Conservation (phyloP, 2,113 vertebrate genomes). For the Stomatorhinus ivindoensis region DNA sequence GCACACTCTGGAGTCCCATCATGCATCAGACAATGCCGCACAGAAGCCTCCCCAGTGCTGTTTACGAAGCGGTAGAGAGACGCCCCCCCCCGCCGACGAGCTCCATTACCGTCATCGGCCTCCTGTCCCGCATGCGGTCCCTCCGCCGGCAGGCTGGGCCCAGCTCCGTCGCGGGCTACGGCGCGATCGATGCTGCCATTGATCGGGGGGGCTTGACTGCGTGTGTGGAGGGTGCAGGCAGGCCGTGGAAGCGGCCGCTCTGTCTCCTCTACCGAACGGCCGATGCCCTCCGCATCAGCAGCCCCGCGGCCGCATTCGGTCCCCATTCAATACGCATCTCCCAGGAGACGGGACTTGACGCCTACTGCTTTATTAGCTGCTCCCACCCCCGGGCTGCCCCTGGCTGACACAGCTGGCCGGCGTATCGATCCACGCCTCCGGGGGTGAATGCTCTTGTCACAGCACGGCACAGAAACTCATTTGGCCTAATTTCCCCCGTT, state of each 20-base stretch:
- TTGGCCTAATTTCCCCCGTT: constrained; percentile 6
- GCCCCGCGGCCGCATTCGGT: not conserved
- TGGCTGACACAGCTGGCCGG: constrained; percentile 1
- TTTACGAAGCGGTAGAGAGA: not conserved
- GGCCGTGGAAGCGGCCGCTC: not conserved
- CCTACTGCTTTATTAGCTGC: not conserved
- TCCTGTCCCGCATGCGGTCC: not conserved
- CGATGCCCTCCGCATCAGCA: not conserved
- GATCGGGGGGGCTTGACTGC: not conserved
- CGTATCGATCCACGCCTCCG: not conserved
- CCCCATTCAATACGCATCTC: not conserved
- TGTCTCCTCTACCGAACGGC: not conserved
- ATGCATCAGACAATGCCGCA: not conserved
- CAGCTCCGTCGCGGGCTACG: not conserved
- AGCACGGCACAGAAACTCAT: not conserved
- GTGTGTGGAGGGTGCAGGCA: not conserved
- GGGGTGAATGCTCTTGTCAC: not conserved
- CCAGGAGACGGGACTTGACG: not conserved
- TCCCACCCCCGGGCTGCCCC: not conserved
- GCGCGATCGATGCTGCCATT: constrained; percentile 11
- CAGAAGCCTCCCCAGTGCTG: not conserved
- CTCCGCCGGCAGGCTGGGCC: not conserved
- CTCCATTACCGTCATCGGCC: not conserved
- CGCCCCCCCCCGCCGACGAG: not conserved
- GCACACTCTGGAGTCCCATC: not conserved